Base-by-base conservation (phyloP, 2,113 vertebrate genomes). In the Beaufortia kweichowensis region DNA sequence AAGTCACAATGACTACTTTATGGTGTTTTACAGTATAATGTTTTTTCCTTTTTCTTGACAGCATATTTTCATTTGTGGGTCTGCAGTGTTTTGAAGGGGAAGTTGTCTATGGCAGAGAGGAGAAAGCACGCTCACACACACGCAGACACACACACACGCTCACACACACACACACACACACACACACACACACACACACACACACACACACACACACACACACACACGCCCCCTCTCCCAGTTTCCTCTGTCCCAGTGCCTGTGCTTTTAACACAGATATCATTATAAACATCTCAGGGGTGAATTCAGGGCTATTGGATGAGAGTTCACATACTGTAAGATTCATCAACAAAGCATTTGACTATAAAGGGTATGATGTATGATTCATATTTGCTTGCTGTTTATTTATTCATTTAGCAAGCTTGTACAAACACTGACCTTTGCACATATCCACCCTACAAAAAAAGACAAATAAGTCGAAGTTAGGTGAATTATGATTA, bases 221-320 rank as follows among this genome's bases (percentile, higher is more conserved):
- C 39, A 46, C 15, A 8, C 2, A 41, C 23, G 46, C 9, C 24
- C 57, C 31, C 79, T 77, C 48, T 48, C 60, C 59, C 14, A n/a
- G 48, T 77, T 28, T 53, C 79, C 79, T 81, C n/a, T 77, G 48
- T 39, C 79, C 79, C 26, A 73, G 48, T 66, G 48, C 46, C 41
- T 80, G 19, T 56, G 17, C 31, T 50, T 23, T 33, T 23, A 35
- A 23, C 23, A 6, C 23, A 65, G 12, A 33, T 63, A 39, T 43
- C 26, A 55, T 28, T 77, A 19, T 50, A 46, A 39, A 65, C 23
- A 46, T 35, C 39, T 9, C 24, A 9, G 33, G 23, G 24, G 24
- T 59, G 4, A 71, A 24, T 35, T 17, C 6, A 28, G 43, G 75
- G 53, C 65, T 77, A 59, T 53, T 24, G 12, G 75, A 67, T 19